Evolutionary conservation across 1,140 invertebrate species (phyloP), one percentile per base, ranked within the genome.

Genomic region (Heliconius melpomene): DNA sequence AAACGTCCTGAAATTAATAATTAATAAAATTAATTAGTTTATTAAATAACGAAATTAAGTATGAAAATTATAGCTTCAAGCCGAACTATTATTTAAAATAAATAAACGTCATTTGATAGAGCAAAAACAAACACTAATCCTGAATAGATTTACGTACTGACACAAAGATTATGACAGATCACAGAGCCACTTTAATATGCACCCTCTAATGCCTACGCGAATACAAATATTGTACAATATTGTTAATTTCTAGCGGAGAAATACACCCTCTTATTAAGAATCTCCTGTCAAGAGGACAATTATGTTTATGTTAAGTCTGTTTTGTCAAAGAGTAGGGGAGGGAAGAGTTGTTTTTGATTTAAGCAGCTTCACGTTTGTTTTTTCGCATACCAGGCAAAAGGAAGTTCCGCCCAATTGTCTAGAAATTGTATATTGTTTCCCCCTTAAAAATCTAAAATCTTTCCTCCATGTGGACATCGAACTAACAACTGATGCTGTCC

Each of bases 141-240:
- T 32, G 5, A 36, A 50, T 66, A 40, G 57, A 78, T 75, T 74
- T 54, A 76, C 8, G 50, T 57, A 72, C 26, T 82, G 77, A 70
- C 74, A 74, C 46, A 76, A 50, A 79, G 80, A 81, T 81, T 81
- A 80, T 74, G 38, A 73, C 81, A 74, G 73, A 75, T 76, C 38
- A 50, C 46, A 72, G 40, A 75, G 50, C 13, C 36, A 74, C 79
- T 80, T 74, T 73, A 82, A 79, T 82, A 85, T 84, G 82, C 82
- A 84, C 80, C 84, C 83, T 79, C 54, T 82, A 80, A 85, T 85
- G 79, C 79, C 83, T 83, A 75, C 75, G 78, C 80, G 84, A 85
- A 83, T 81, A 66, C 73, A 75, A 81, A 82, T 84, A 82, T 84
- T 79, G 81, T 83, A 85, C 77, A 83, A 83, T 80, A 84, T 81